Evolutionary conservation across 2,888 invertebrate genomes (phyloP).

Genomic region (Zonitis immaculata): DNA sequence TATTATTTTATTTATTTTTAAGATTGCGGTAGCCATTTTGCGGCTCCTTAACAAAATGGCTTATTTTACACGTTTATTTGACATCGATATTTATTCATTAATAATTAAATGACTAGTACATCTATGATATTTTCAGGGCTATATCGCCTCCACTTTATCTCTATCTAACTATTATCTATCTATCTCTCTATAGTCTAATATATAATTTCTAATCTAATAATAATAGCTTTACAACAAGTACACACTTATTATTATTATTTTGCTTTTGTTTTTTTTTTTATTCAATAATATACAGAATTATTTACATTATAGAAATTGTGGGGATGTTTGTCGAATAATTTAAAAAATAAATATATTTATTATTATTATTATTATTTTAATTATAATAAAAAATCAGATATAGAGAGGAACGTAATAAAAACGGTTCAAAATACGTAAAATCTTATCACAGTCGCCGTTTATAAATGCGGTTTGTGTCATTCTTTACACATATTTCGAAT

Average conservation of each 20-base stretch:
- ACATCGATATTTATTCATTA: too few species aligned
- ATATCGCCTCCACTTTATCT: too few species aligned
- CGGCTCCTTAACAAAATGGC: slow-evolving; percentile 35
- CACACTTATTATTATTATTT: too few species aligned
- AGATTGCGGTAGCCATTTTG: slow-evolving; percentile 33
- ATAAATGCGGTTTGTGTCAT: slow-evolving; percentile 39
- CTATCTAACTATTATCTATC: slow-evolving; percentile 19
- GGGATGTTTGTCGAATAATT: slow-evolving; percentile 7
- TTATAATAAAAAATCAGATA: background rate
- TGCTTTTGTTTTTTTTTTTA: too few species aligned
- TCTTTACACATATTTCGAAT: slow-evolving; percentile 40
- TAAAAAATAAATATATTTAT: slow-evolving; percentile 17
- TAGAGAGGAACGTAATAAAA: slow-evolving; percentile 19
- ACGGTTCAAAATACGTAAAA: slow-evolving; percentile 36
- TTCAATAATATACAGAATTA: slow-evolving; percentile 33
- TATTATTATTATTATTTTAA: background rate
- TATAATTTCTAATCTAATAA: too few species aligned
- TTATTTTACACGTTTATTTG: slow-evolving; percentile 27
- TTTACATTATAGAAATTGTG: slow-evolving; percentile 27
- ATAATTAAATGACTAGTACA: slow-evolving; percentile 40
- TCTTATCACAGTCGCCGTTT: slow-evolving; percentile 45
- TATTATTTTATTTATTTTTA: slow-evolving; percentile 17
- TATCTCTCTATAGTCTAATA: slow-evolving; percentile 22
- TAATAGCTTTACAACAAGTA: slow-evolving; percentile 33
- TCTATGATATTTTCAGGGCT: slow-evolving; percentile 37